Base-by-base conservation (phyloP, 2,113 vertebrate species). In the Diphyllodes magnificus region DNA sequence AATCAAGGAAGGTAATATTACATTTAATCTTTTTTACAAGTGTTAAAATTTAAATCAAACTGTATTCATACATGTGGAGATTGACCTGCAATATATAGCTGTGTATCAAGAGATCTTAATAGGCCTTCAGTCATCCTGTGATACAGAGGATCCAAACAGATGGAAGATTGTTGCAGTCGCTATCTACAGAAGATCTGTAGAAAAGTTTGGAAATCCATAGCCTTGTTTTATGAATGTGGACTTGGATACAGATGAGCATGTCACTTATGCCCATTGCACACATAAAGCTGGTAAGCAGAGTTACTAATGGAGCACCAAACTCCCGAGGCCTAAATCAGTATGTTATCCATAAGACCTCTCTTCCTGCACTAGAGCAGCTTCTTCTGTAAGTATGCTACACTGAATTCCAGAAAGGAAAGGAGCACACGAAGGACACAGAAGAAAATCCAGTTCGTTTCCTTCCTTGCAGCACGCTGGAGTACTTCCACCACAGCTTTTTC, bases 341-440 rank as follows among this genome's bases (percentile, higher is more conserved):
- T 11, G 21, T 88, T 47, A 65, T 33, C 47, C 0, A 0, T 28
- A 82, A 25, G 31, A 68, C 3, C n/a, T 54, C 24, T 42, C 53
- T 49, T 84, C n/a, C 79, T 35, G 53, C 30, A 20, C 56, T 53
- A 59, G 44, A 90, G 70, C 45, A 60, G 91, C 66, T 70, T 88
- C 92, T 75, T 72, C 75, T 51, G 6, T 11, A 54, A 56, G 39
- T 65, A 69, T 31, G 12, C 24, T 31, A 78, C 11, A n/a, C 53
- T 31, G 53, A 88, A 89, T 51, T 96, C 90, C 45, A 68, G 71
- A 90, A 89, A 72, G 86, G 76, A 87, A 97, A 88, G 70, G 65
- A 91, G 71, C 84, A 82, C 20, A 31, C 1, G 5, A 96, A 65
- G 91, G 91, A 79, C 73, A 90, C 15, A n/a, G 86, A 61, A 92